Percentiles rank a stretch among this genome's conserved stretches.
phyloP scores from a whole-genome alignment of 1,140 invertebrate species.

The Reticulitermes speratus region DNA sequence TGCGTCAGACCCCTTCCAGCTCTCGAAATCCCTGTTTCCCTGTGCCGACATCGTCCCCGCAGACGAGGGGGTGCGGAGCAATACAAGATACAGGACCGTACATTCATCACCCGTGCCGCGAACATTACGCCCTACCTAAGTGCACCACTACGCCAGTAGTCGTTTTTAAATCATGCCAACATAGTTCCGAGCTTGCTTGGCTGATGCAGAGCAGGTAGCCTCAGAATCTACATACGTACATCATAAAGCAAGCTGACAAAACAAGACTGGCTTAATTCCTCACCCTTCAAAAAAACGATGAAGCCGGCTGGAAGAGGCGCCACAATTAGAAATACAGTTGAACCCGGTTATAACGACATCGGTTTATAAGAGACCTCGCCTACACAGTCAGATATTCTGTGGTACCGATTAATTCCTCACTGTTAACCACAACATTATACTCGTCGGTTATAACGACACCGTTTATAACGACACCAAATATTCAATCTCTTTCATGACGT shows the following conservation, averaged over 20 bases:
- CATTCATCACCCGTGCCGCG: not conserved
- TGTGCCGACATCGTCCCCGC: slow-evolving; percentile 17
- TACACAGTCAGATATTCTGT: too few species aligned
- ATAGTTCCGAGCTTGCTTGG: not conserved
- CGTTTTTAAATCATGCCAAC: slow-evolving; percentile 1
- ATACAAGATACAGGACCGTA: not conserved
- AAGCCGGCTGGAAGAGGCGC: too few species aligned
- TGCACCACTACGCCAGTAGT: not conserved
- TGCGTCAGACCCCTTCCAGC: slow-evolving; percentile 21
- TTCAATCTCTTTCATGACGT: too few species aligned
- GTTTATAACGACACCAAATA: too few species aligned
- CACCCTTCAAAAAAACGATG: too few species aligned
- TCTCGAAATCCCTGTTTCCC: slow-evolving; percentile 22
- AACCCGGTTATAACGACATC: too few species aligned
- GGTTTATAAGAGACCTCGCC: too few species aligned
- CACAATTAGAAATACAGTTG: too few species aligned
- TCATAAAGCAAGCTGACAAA: slow-evolving; percentile 7
- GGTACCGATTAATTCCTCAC: too few species aligned
- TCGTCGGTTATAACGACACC: too few species aligned
- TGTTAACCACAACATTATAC: too few species aligned
- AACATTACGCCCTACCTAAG: not conserved
- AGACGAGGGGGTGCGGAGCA: not conserved
- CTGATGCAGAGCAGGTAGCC: not conserved
- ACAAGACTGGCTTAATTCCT: not conserved
- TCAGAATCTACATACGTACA: not conserved